phyloP scores from a whole-genome alignment of 2,888 invertebrate genomes.

The Pelosia muscerda region DNA sequence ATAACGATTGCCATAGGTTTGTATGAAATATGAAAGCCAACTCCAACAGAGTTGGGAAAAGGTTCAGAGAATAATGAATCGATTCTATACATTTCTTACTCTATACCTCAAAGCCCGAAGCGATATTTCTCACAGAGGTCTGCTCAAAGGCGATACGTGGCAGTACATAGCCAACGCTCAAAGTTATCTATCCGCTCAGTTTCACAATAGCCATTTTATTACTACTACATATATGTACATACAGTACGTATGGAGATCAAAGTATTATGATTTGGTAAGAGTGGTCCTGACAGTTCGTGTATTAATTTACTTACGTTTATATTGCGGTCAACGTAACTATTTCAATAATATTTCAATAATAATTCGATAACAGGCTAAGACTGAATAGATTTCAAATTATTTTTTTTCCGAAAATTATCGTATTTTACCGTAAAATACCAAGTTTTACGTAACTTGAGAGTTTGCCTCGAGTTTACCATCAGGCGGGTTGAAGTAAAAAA shows the following conservation, averaged over 20 bases:
- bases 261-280: slow-evolving; percentile 36
- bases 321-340: background rate
- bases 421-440: too few species aligned
- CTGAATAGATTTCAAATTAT: too few species aligned
- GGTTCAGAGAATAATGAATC: too few species aligned
- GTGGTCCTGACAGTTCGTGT: slow-evolving; percentile 7
- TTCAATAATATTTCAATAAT: background rate
- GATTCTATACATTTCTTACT: slow-evolving; percentile 22
- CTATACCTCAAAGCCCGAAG: slow-evolving; percentile 57
- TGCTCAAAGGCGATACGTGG: slow-evolving; percentile 73
- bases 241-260: slow-evolving; percentile 18
- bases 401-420: too few species aligned
- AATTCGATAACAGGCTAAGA: too few species aligned
- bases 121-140: slow-evolving; percentile 65
- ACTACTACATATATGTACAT: slow-evolving; percentile 45
- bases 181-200: slow-evolving; percentile 59
- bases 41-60: too few species aligned
- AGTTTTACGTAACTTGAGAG: too few species aligned
- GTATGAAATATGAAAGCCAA: too few species aligned
- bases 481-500: too few species aligned
- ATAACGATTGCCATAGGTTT: too few species aligned
- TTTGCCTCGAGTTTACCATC: too few species aligned
- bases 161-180: slow-evolving; percentile 49
- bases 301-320: background rate
- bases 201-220: slow-evolving; percentile 51